Evolutionary conservation across 2,888 invertebrate genomes (phyloP), one percentile per base, ranked within the genome.

Genomic region (Drosophila kuntzei): DNA sequence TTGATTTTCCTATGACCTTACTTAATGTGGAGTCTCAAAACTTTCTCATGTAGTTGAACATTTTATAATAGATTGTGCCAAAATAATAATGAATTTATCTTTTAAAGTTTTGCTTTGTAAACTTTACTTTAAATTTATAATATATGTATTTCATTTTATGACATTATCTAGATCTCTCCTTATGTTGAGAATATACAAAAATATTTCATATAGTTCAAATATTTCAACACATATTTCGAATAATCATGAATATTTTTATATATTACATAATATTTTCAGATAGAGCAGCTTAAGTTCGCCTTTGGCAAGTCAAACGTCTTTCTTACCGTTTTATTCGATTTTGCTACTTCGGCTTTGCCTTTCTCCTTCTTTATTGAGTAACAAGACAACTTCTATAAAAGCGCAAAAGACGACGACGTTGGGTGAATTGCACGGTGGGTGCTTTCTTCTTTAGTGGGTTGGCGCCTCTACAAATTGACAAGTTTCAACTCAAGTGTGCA

Each of bases 401-500:
- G 81, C 72, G 78, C 78, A 78, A 82, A 67, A 65, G 76, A 50
- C 59, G 61, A 25, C 47, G 53, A 59, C 49, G n/a, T 44, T 49
- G 58, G 37, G 37, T 50, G 39, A 14, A 36, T 47, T 34, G 32
- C 53, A 25, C 50, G 41, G 20, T 54, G 27, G 44, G 37, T 32
- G 39, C 18, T 18, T 9, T 18, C 9, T 20, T 12, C 20, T 20
- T 12, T 22, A 54, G 20, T 59, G 61, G 60, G 55, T 41, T 55
- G 71, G 58, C 61, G 76, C 72, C 69, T 71, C 78, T 75, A 80
- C 51, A 79, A 86, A 85, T 85, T 86, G 84, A 86, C 85, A 84
- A 85, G 86, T 82, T 86, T 86, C 76, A 84, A 76, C 80, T 85
- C 54, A 80, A 85, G 84, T 86, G 80, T 86, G 86, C 84, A 86